Base-by-base conservation (phyloP, 2,888 invertebrate genomes). In the Torymus aiolomorphi region DNA sequence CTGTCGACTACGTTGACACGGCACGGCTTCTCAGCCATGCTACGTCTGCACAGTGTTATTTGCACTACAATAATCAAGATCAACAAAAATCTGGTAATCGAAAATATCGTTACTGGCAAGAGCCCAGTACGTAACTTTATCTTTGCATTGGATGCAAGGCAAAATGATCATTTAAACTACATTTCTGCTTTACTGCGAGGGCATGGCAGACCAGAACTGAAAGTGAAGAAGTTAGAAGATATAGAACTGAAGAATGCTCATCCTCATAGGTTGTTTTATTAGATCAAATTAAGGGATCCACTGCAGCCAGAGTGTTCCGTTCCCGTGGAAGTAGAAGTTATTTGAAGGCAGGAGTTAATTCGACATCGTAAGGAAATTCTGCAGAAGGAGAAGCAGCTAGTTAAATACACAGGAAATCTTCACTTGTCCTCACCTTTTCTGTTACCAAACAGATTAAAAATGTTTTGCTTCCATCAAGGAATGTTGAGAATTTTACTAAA, bases 311-410 rank as follows among this genome's bases (percentile, higher is more conserved):
- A 94, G 3, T 92, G 94, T 54, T 92, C 93, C 0, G 91, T 92
- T 2, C 89, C 92, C 10, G 88, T 96, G 20, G 92, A 93, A 54
- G 91, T 96, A 0, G 97, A 97, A 87, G 92, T 94, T 12, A 93
- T 96, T 0, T 94, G 94, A 70, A 95, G 95, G 0, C 95, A 97
- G 88, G 92, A 94, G 16, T 91, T 98, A 49, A 89, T 91, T 52
- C 97, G 99, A 0, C 96, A 96, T 91, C 99, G 99, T 1, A 94
- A 94, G 12, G 94, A 95, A 85, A 98, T 99, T 81, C 93, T 94
- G 0, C 99, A 99, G 90, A 95, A 96, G 82, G 99, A 99, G 87
- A 96, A 97, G 86, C n/a, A n/a, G n/a, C n/a, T n/a, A n/a, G n/a
- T n/a, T n/a, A n/a, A n/a, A n/a, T n/a, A n/a, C n/a, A n/a, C 99